Evolutionary conservation across 2,113 vertebrate genomes (phyloP), one percentile per base, ranked within the genome.

Genomic region (Spea multiplicata): DNA sequence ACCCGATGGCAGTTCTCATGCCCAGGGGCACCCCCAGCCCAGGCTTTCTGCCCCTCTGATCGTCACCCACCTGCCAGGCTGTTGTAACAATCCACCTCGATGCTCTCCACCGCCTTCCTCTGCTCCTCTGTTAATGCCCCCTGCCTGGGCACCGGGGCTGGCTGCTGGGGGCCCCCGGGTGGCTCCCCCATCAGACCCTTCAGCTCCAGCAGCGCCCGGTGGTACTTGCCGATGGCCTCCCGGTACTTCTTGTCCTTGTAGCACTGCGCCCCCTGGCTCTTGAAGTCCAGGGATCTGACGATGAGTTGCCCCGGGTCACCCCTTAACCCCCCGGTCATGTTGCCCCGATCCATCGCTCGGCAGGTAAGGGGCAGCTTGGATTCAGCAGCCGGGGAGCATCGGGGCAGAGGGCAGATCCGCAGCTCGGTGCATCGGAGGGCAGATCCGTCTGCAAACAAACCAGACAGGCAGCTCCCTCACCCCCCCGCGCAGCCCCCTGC

Each of bases 161-260:
- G 86, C 71, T 52, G 88, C 81, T 46, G 89, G 86, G 67, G 91
- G 86, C 85, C 90, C 91, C 83, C 87, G 87, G 86, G 83, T 76
- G 92, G 82, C 6, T 92, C 86, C 84, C 92, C 88, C 85, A 88
- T 93, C 87, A 98, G 88, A 75, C 95, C 95, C 89, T 98, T 99
- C 75, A 99, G 95, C 91, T 98, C 96, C 86, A 98, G 91, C 86
- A 99, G 84, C 66, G 97, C 96, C 80, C 97, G 93, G 91, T 99
- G 97, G 81, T 98, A 99, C 89, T 98, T 99, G 86, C 97, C 97
- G 79, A 99, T 99, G 88, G 97, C 97, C 86, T 98, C 97, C 68
- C 96, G 93, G 92, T 96, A 98, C 91, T 99, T 99, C 92, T 98
- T 98, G 84, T 98, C 97, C 89, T 97, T 97, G 93, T 98, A 99